Percentiles rank a stretch among this genome's conserved stretches.
These are phyloP conservation scores for Pelobates fuscus DNA, from an alignment of 2,113 vertebrate genomes.

Conservation along the genomic window DNA sequence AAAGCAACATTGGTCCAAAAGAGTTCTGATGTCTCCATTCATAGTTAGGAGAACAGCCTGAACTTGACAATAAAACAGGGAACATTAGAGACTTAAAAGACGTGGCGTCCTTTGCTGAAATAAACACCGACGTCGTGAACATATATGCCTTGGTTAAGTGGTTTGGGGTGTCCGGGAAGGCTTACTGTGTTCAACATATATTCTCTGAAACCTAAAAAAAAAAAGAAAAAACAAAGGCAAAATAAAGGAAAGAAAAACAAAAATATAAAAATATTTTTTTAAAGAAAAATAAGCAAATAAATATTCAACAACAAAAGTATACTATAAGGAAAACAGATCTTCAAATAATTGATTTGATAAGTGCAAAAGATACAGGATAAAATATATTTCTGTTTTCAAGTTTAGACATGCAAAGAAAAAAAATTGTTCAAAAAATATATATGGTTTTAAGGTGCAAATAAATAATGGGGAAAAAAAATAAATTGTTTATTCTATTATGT, in stretches of 20 bases:
- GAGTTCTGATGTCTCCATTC: slow-evolving; percentile 71
- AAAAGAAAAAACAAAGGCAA: slow-evolving; percentile 70
- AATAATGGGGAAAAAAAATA: too few relatives aligned
- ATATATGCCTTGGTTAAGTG: slow-evolving; percentile 84
- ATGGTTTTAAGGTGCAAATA: too few relatives aligned
- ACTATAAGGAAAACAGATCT: slow-evolving; percentile 21
- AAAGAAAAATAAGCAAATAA: slow-evolving; percentile 63
- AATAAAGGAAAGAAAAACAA: slow-evolving; percentile 75
- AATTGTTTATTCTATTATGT: too few relatives aligned
- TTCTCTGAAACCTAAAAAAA: slow-evolving; percentile 86
- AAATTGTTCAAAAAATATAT: not conserved
- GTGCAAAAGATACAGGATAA: slow-evolving; percentile 11
- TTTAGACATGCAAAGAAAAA: slow-evolving; percentile 2
- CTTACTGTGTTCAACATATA: slow-evolving; percentile 88
- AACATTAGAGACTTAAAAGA: slow-evolving; percentile 79
- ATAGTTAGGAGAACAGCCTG: slow-evolving; percentile 73
- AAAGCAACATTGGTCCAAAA: slow-evolving; percentile 71
- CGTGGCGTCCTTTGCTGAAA: slow-evolving; percentile 87
- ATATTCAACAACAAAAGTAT: slow-evolving; percentile 39
- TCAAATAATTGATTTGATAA: slow-evolving; percentile 7
- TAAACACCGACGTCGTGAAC: slow-evolving; percentile 85
- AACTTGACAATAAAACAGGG: slow-evolving; percentile 73
- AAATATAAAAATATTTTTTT: slow-evolving; percentile 66
- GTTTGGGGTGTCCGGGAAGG: slow-evolving; percentile 83
- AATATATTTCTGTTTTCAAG: slow-evolving; percentile 13